Evolutionary conservation across 2,888 invertebrate species (phyloP), one percentile per base, ranked within the genome.

Genomic region (Ellobium chinense): DNA sequence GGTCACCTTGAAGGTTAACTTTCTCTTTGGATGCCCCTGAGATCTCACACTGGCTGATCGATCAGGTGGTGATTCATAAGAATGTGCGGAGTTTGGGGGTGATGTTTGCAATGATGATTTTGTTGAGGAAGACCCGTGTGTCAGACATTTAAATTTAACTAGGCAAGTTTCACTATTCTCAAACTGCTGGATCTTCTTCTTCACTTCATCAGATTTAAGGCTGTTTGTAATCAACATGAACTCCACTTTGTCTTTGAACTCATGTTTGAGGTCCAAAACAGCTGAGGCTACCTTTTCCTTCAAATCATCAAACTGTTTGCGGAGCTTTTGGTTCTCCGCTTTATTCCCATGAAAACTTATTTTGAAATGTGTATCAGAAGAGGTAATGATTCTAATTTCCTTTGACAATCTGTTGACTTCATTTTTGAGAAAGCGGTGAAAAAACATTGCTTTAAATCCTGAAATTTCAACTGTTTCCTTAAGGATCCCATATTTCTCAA

Each of bases 211-310:
- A 29, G 34, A 54, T 1, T 4, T 31, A 36, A 65, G 65, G 54
- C 75, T 34, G 27, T 75, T 65, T 54, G 75, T 54, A 31, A 75
- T 65, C n/a, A 75, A 34, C 63, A 75, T 54, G 18, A 73, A 31
- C 7, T 62, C 62, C 29, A 65, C 75, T 1, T 39, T 46, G 4
- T 37, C 31, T n/a, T 75, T 75, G 56, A 75, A 75, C 5, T 65
- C 65, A 14, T 27, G 37, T 34, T 34, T 65, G 5, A 75, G 62
- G 54, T 75, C 65, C 75, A 63, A 75, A n/a, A 21, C 31, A 24
- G 39, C 54, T 7, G 34, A n/a, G 31, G 18, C 34, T 24, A 65
- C 34, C 27, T 63, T n/a, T 24, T 21, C 31, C 54, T 54, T 21
- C 34, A 65, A 58, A 2, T 54, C 56, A 27, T 2, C 31, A 29